A percentile compares a stretch with the other conserved stretches of the same genome.
Evolutionary conservation across 1,140 invertebrate species (phyloP).

Genomic region (Lordiphosa collinella): DNA sequence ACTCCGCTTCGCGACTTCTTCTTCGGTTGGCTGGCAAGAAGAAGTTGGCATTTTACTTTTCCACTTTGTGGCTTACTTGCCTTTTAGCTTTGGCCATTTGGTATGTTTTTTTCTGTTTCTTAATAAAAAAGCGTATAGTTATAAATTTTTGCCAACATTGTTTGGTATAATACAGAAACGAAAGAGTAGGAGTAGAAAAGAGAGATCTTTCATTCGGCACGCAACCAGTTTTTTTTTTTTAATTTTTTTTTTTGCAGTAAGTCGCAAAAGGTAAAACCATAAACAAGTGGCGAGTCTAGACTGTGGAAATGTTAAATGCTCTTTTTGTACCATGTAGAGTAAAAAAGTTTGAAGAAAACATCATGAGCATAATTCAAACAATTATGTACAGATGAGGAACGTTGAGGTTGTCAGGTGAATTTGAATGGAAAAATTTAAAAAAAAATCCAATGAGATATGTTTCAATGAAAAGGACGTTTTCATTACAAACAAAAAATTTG

Average conservation of each 20-base stretch:
- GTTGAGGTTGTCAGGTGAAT: too few relatives aligned
- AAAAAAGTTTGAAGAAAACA: constrained; percentile 38
- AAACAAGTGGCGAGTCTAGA: constrained; percentile 64
- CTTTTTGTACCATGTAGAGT: constrained; percentile 19
- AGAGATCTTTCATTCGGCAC: constrained; percentile 38
- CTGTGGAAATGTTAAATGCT: constrained; percentile 47
- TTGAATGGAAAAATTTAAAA: too few relatives aligned
- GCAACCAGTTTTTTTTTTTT: constrained; percentile 34
- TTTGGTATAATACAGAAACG: neutral
- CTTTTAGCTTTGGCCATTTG: constrained; percentile 71
- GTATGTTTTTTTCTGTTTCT: constrained; percentile 25
- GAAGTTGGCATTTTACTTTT: constrained; percentile 73
- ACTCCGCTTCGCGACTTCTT: constrained; percentile 59
- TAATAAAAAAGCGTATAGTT: constrained; percentile 72
- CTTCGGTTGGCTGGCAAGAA: constrained; percentile 21
- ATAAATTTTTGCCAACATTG: constrained; percentile 57
- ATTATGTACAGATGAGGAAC: neutral
- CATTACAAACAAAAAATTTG: too few relatives aligned
- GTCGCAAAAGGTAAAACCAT: constrained; percentile 60
- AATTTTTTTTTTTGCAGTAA: constrained; percentile 1
- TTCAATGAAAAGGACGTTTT: too few relatives aligned
- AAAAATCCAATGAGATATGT: too few relatives aligned
- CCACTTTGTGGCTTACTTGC: constrained; percentile 75
- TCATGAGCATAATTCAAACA: constrained; percentile 34
- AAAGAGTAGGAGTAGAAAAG: neutral